phyloP scores from a whole-genome alignment of 1,140 invertebrate species.

The Brachionus asplanchnoidis region DNA sequence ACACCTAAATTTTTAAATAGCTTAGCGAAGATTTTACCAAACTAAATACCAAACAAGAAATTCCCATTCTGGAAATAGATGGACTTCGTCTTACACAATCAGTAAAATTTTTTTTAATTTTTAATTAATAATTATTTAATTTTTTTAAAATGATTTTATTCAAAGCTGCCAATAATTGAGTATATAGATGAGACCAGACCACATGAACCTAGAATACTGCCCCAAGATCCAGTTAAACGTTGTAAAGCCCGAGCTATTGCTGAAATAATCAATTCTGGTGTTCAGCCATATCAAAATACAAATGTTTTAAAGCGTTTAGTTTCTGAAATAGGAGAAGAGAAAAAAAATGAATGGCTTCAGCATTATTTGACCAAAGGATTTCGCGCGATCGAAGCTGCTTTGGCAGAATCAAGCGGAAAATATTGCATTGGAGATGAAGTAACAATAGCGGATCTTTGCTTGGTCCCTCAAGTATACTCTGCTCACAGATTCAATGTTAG shows the following conservation, averaged over 20 bases:
- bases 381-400: constrained; percentile 75
- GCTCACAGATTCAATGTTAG: constrained; percentile 22
- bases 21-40: background rate
- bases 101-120: background rate
- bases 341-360: constrained; percentile 69
- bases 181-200: constrained; percentile 87
- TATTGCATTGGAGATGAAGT: constrained; percentile 89
- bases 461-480: constrained; percentile 79
- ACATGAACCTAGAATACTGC: constrained; percentile 68
- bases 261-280: constrained; percentile 80
- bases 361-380: constrained; percentile 86
- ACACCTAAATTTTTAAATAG: background rate
- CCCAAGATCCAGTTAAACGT: constrained; percentile 74
- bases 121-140: too few relatives aligned
- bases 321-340: constrained; percentile 45
- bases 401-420: constrained; percentile 76
- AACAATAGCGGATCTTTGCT: constrained; percentile 85
- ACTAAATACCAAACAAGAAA: constrained; percentile 37
- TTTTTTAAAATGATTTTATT: background rate
- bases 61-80: constrained; percentile 28
- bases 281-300: constrained; percentile 91
- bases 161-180: constrained; percentile 76
- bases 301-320: constrained; percentile 60
- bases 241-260: constrained; percentile 65
- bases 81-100: background rate